Evolutionary conservation across 2,113 vertebrate genomes (phyloP), one percentile per base, ranked within the genome.

Genomic region (Cyprinus carpio): DNA sequence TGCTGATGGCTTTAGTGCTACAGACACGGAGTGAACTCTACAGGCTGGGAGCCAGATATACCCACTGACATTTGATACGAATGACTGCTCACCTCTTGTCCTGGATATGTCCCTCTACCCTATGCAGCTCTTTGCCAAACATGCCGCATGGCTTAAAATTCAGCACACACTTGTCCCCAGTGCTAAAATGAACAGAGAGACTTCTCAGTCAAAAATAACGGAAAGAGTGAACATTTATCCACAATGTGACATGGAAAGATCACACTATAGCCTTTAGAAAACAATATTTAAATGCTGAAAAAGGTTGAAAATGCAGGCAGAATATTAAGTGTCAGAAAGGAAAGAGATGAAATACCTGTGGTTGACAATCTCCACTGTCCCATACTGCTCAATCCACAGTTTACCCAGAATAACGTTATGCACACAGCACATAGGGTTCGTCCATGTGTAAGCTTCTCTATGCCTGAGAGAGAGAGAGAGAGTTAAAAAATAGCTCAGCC

Each of bases 311-410:
- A 34, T 3, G 5, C 31, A 80, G 9, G 23, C 5, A 1, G 6
- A 9, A n/a, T 27, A 16, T 75, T 49, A 25, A 51, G 12, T 4
- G n/a, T 46, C 12, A 49, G 11, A 49, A 46, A 49, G 43, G 43
- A 49, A 65, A 56, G 15, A 46, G n/a, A 81, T 13, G 18, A 5
- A 12, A 76, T 94, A 99, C 98, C 96, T 98, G 95, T 99, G 98
- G 93, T 99, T 99, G 40, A 97, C 10, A 31, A 99, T 97, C 91
- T 99, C 97, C 90, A 99, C 94, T 0, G 93, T 95, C 84, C 98
- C 98, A 0, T 99, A 99, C 67, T 99, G 98, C 85, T 99, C 98
- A 37, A 99, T 95, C 98, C 98, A 99, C 46, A 99, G 96, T 93
- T 98, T 98, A 51, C 98, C 98, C 72, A 99, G 91, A 86, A 99